Evolutionary conservation across 2,888 invertebrate genomes (phyloP), one percentile per base, ranked within the genome.

Genomic region (Nomada fucata): DNA sequence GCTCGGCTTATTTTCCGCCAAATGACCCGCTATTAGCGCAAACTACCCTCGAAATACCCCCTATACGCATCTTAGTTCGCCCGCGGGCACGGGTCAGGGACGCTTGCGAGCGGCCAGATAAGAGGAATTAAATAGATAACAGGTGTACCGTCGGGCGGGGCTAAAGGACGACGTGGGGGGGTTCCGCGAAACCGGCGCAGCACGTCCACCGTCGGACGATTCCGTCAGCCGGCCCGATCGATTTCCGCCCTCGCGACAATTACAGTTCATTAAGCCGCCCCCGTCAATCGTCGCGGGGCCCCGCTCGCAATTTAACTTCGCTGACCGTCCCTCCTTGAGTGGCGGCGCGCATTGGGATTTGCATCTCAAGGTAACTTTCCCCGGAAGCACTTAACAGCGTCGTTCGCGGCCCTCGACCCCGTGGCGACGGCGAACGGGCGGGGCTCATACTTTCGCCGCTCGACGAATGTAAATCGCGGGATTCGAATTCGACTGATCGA

Each of bases 341-440:
- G 65, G 69, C 86, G 68, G 50, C 59, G 63, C 76, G 79, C 79
- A 69, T 79, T 59, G 67, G 75, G 73, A 88, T 88, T 88, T 88
- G 86, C 88, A 88, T 88, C 79, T 88, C 86, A 87, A 88, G 84
- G 87, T 84, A 88, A 87, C 73, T 82, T 74, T 79, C 69, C 61
- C 61, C 68, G 64, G 76, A 82, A 79, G 82, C 80, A 86, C 87
- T 87, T 87, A 86, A 79, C 76, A 47, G 13, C 84, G 71, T 52
- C 77, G 77, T 68, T 11, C 85, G 73, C 64, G 73, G 83, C 76
- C 83, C 71, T 65, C 82, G 81, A 70, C 76, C 83, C 81, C 79
- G n/a, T n/a, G 81, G 47, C 11, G 20, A 69, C 55, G 50, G 50
- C 52, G n/a, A 26, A 23, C 36, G 59, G 26, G 64, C 64, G 20